These are phyloP conservation scores for Tiaroga cobitis DNA, from an alignment of 2,797 vertebrate species.

Conservation along the genomic window DNA sequence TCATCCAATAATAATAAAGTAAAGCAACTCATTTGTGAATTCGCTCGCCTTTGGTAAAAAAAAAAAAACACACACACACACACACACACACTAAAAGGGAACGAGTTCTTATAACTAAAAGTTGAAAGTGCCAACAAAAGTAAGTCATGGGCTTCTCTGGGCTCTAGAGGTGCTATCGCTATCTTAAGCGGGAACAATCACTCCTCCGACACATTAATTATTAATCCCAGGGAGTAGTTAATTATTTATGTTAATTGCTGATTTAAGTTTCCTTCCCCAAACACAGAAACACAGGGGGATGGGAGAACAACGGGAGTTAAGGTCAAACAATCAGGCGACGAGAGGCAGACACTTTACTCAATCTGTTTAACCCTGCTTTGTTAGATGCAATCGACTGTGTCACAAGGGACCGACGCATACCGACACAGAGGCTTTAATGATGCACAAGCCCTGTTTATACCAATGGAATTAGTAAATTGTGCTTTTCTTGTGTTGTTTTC, in stretches of 20 bases:
- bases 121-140: neutral
- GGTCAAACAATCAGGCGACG: conserved; percentile 55
- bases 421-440: neutral
- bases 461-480: neutral
- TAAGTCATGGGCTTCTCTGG: neutral
- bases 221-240: conserved; percentile 79
- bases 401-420: conserved; percentile 23
- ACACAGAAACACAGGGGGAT: conserved; percentile 62
- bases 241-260: conserved; percentile 90
- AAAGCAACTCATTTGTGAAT: neutral
- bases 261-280: conserved; percentile 81
- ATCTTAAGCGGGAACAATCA: conserved; percentile 75
- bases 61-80: neutral
- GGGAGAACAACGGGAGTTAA: conserved; percentile 54
- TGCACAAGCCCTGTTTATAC: neutral
- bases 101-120: conserved; percentile 1
- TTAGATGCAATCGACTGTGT: conserved; percentile 21
- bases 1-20: neutral
- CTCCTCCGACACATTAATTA: conserved; percentile 82
- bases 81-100: neutral
- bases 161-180: conserved; percentile 66
- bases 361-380: conserved; percentile 45
- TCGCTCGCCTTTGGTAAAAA: neutral
- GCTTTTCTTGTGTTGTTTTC: neutral
- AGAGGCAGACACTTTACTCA: conserved; percentile 44